A percentile compares a stretch with the other conserved stretches of the same genome.
phyloP scores from a whole-genome alignment of 2,113 vertebrate genomes.

The Phrynosoma blainvillii region DNA sequence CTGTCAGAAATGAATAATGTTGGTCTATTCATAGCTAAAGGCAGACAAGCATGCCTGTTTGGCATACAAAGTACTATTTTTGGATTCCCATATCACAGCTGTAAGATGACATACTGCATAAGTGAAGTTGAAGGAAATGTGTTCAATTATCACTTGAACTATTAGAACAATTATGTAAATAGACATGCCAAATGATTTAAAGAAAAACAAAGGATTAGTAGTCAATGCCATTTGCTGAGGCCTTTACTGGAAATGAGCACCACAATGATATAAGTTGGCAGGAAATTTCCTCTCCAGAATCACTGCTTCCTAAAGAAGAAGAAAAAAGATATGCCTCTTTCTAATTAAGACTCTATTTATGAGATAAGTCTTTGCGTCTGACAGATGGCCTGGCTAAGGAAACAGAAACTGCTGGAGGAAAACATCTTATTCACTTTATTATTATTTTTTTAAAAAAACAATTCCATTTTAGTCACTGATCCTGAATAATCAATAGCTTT shows the following conservation, averaged over 20 bases:
- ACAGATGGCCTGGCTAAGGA: not conserved
- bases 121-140: conserved; percentile 42
- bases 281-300: conserved; percentile 38
- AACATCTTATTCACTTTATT: too few species aligned
- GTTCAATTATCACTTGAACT: conserved; percentile 46
- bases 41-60: conserved; percentile 17
- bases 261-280: conserved; percentile 19
- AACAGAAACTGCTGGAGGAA: not conserved
- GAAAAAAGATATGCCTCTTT: conserved; percentile 28
- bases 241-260: not conserved
- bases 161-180: conserved; percentile 26
- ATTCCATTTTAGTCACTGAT: conserved; percentile 12
- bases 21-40: conserved; percentile 27
- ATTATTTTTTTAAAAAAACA: not conserved
- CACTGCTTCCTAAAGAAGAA: not conserved
- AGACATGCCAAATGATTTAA: conserved; percentile 48
- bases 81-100: conserved; percentile 12
- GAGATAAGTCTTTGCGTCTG: not conserved
- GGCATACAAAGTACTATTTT: conserved; percentile 47
- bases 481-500: not conserved
- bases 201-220: conserved; percentile 46
- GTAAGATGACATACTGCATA: conserved; percentile 42
- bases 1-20: conserved; percentile 12
- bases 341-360: conserved; percentile 12
- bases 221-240: conserved; percentile 10